A percentile compares a stretch with the other conserved stretches of the same genome.
phyloP scores from a whole-genome alignment of 1,140 invertebrate genomes.

The Drosophila pachea region DNA sequence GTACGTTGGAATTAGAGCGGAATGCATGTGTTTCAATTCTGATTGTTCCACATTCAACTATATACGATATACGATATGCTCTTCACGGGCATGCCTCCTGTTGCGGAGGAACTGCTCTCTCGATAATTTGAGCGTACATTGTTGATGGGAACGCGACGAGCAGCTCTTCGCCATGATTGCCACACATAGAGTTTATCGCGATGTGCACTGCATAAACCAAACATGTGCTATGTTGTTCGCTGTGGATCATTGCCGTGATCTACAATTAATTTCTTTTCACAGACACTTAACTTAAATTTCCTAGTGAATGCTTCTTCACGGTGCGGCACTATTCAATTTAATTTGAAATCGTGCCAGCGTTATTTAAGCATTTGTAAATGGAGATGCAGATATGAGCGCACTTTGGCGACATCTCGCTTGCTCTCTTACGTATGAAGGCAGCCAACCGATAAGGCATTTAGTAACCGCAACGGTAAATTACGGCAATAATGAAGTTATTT shows the following conservation, averaged over 20 bases:
- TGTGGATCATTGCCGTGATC: background rate
- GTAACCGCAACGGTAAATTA: background rate
- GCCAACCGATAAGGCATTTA: background rate
- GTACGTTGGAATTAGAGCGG: background rate
- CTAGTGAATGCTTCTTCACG: slow-evolving; percentile 9
- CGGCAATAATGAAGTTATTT: background rate
- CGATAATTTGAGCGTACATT: too few relatives aligned
- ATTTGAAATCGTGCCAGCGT: background rate
- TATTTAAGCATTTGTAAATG: background rate
- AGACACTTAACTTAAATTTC: slow-evolving; percentile 36
- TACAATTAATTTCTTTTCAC: slow-evolving; percentile 45
- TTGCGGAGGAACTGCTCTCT: too few relatives aligned
- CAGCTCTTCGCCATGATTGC: too few relatives aligned
- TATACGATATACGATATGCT: too few relatives aligned
- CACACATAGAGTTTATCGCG: background rate
- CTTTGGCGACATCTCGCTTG: too few relatives aligned
- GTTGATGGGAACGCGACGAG: too few relatives aligned
- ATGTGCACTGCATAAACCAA: slow-evolving; percentile 15
- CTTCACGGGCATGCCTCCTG: too few relatives aligned
- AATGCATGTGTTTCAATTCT: background rate
- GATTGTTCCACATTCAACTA: background rate
- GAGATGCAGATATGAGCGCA: background rate
- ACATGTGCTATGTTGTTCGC: slow-evolving; percentile 1
- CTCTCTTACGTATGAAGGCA: background rate
- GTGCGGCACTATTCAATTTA: slow-evolving; percentile 16